These are phyloP conservation scores for Tanypteryx hageni DNA, from an alignment of 2,888 invertebrate species.

Conservation along the genomic window DNA sequence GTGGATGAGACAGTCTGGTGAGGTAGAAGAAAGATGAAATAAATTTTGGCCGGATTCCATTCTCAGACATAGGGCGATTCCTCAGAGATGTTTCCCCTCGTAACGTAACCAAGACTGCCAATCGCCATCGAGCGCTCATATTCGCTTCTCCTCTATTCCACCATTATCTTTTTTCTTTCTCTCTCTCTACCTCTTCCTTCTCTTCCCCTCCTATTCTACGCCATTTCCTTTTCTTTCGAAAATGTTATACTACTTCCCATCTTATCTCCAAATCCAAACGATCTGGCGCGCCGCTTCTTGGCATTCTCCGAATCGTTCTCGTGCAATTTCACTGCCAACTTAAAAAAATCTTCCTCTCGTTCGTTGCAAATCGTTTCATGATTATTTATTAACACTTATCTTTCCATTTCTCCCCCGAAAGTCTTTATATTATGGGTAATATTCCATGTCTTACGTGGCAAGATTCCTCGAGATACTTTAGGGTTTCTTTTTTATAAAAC, in stretches of 20 bases:
- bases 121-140: not conserved
- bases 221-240: not conserved
- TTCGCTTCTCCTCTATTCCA: not conserved
- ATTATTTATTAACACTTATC: slow-evolving; percentile 29
- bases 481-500: not conserved
- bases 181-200: not conserved
- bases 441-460: not conserved
- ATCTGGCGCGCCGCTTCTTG: not conserved
- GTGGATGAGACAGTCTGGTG: slow-evolving; percentile 25
- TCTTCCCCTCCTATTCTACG: not conserved
- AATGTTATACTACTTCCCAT: not conserved
- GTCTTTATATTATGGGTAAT: slow-evolving; percentile 3
- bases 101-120: slow-evolving; percentile 25
- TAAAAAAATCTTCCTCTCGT: not conserved
- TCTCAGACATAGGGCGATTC: not conserved
- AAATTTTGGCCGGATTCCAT: slow-evolving; percentile 25
- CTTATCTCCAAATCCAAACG: slow-evolving; percentile 19
- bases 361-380: not conserved
- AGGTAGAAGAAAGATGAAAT: not conserved
- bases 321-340: not conserved
- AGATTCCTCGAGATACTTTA: not conserved
- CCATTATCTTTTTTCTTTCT: not conserved
- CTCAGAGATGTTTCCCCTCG: not conserved
- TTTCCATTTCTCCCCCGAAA: not conserved
- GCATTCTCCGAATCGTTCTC: not conserved